Evolutionary conservation across 2,888 invertebrate genomes (phyloP).

Genomic region (Spodoptera exigua): DNA sequence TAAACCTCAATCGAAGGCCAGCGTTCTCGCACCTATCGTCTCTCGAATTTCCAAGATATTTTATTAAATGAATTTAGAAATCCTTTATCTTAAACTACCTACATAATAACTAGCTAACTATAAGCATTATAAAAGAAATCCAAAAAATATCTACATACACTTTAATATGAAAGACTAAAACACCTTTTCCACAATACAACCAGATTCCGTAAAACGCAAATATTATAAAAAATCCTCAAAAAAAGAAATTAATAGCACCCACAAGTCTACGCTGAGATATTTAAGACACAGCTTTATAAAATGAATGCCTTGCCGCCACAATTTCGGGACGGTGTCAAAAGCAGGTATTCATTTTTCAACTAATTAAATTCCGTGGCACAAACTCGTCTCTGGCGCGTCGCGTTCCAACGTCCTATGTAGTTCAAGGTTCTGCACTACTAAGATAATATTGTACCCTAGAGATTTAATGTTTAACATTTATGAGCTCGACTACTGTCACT

Average conservation of each 20-base stretch:
- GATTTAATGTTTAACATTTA: constrained; percentile 42
- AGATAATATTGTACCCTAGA: constrained; percentile 43
- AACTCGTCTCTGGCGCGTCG: constrained; percentile 36
- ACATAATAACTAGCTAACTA: no score
- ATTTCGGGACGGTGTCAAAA: constrained; percentile 52
- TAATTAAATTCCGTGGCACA: constrained; percentile 52
- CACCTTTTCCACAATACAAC: no score
- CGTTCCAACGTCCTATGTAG: constrained; percentile 42
- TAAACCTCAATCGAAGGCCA: no score
- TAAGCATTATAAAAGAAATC: no score
- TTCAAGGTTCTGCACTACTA: constrained; percentile 48
- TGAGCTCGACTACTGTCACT: constrained; percentile 25
- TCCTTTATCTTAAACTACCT: no score
- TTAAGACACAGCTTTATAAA: constrained; percentile 50
- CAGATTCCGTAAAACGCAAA: no score
- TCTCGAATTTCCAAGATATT: no score
- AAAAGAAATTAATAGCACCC: constrained; percentile 39
- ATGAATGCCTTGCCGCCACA: constrained; percentile 44
- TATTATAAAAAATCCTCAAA: constrained; percentile 21
- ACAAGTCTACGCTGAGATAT: constrained; percentile 36
- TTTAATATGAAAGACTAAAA: no score
- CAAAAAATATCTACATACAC: no score
- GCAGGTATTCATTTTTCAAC: constrained; percentile 52
- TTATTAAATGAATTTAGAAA: no score
- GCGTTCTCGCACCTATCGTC: no score